Base-by-base conservation (phyloP, 2,113 vertebrate genomes). In the Entelurus aequoreus region DNA sequence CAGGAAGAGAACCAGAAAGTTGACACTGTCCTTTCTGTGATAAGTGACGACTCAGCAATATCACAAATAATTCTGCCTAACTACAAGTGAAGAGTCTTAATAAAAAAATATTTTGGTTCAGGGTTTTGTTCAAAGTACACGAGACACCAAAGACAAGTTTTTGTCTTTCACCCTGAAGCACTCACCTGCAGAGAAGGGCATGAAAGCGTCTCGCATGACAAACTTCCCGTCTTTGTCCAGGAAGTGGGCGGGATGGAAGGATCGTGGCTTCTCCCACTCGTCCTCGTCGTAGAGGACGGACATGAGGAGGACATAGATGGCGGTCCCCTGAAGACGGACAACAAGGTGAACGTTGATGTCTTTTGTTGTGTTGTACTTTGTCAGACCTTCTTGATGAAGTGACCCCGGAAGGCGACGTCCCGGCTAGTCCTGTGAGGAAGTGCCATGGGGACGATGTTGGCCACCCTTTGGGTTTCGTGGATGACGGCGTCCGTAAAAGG, bases 171-270 rank as follows among this genome's bases (percentile, higher is more conserved):
- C 4, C 3, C 11, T 15, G 15, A 51, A n/a, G 9, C 51, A 53
- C 74, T 3, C 35, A 78, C 81, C 81, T 67, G 81, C 77, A 67
- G 81, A 83, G 50, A 83, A 83, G 4, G 73, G 44, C 54, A 83
- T 71, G 67, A 83, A 80, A 50, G 75, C 80, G 0, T 78, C 75
- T 47, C 60, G 53, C 60, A 69, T 80, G 16, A 63, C 4, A 12
- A 83, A 80, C 10, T 74, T 76, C 3, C 65, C 68, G 0, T 79
- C 66, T 53, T 77, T 73, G 67, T 76, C 62, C 69, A 83, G 65
- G 66, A 83, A 83, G 72, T 83, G 81, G 10, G 56, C 72, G 0
- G 75, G 81, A 61, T 78, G 2, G 28, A 80, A 80, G 48, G 9
- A 19, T 50, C 42, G 15, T 1, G 77, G 81, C 3, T 28, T 62